Evolutionary conservation across 2,113 vertebrate species (phyloP).

Genomic region (Etheostoma cragini): DNA sequence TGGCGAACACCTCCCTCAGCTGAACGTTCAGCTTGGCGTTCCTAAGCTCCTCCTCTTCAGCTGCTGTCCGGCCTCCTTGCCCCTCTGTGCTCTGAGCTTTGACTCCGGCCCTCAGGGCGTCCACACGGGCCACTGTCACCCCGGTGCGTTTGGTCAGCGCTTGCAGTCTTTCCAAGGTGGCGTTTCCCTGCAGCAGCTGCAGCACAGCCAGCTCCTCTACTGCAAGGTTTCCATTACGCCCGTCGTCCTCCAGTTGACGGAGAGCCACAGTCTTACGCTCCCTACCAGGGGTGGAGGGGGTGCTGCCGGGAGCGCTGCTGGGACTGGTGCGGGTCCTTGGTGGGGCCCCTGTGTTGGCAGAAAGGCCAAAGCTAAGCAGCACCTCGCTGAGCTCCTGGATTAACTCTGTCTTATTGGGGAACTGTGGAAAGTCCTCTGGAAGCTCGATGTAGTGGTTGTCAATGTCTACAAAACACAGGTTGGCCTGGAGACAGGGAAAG

Average conservation of each 20-base stretch:
- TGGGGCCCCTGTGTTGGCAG: conserved; percentile 80
- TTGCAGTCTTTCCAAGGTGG: conserved; percentile 90
- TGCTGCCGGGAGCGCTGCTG: conserved; percentile 63
- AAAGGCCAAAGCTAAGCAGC: conserved; percentile 86
- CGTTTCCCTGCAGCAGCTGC: conserved; percentile 89
- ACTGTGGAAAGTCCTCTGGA: conserved; percentile 93
- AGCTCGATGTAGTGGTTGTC: conserved; percentile 93
- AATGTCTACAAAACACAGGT: conserved; percentile 94
- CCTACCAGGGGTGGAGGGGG: conserved; percentile 80
- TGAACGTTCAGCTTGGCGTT: conserved; percentile 90
- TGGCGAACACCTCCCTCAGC: conserved; percentile 92
- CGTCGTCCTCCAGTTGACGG: conserved; percentile 88
- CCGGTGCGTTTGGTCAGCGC: conserved; percentile 90
- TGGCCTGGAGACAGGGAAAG: conserved; percentile 84
- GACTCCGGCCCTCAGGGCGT: conserved; percentile 73
- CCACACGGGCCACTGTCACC: conserved; percentile 86
- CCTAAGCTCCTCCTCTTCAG: conserved; percentile 87
- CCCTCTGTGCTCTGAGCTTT: conserved; percentile 67
- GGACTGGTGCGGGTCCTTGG: conserved; percentile 82
- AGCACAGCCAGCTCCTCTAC: conserved; percentile 85
- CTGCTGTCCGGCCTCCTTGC: conserved; percentile 62
- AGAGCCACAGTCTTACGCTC: conserved; percentile 85
- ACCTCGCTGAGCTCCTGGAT: conserved; percentile 92
- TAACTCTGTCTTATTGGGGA: conserved; percentile 91
- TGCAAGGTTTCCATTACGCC: conserved; percentile 89